A percentile compares a stretch with the other conserved stretches of the same genome.
phyloP scores from a whole-genome alignment of 2,113 vertebrate species.

The Nannobrachium achirus region DNA sequence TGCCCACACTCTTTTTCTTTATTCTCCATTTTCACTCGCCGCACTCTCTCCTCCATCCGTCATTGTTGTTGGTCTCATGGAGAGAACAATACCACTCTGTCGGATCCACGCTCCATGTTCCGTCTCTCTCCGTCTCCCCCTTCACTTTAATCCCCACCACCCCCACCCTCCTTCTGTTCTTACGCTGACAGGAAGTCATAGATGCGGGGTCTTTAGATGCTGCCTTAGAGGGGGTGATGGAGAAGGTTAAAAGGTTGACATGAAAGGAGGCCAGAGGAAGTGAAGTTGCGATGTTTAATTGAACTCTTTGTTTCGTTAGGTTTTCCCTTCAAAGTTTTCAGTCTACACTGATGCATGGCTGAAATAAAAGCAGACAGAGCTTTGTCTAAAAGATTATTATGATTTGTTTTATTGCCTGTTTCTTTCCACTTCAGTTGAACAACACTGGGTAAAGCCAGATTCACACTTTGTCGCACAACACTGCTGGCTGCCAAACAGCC shows the following conservation, averaged over 20 bases:
- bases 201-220: constrained; percentile 58
- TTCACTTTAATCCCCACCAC: not conserved
- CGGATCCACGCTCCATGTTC: constrained; percentile 27
- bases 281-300: constrained; percentile 10
- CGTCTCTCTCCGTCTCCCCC: constrained; percentile 10
- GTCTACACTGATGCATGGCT: constrained; percentile 2
- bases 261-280: constrained; percentile 64
- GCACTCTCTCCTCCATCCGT: constrained; percentile 29
- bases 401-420: constrained; percentile 33
- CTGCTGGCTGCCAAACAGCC: too few species aligned
- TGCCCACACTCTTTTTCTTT: not conserved
- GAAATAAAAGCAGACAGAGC: not conserved
- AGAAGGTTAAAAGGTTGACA: constrained; percentile 56
- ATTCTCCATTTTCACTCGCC: constrained; percentile 17
- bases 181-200: constrained; percentile 52
- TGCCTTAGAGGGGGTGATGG: constrained; percentile 19
- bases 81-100: constrained; percentile 41
- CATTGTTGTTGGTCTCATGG: constrained; percentile 35
- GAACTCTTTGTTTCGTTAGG: constrained; percentile 13
- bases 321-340: not conserved
- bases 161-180: constrained; percentile 6
- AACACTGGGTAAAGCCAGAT: constrained; percentile 37
- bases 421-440: constrained; percentile 52
- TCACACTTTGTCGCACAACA: too few species aligned
- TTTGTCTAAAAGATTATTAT: constrained; percentile 30